A percentile compares a stretch with the other conserved stretches of the same genome.
Conservation (phyloP, 2,797 vertebrate genomes). For the Taeniopygia guttata region DNA sequence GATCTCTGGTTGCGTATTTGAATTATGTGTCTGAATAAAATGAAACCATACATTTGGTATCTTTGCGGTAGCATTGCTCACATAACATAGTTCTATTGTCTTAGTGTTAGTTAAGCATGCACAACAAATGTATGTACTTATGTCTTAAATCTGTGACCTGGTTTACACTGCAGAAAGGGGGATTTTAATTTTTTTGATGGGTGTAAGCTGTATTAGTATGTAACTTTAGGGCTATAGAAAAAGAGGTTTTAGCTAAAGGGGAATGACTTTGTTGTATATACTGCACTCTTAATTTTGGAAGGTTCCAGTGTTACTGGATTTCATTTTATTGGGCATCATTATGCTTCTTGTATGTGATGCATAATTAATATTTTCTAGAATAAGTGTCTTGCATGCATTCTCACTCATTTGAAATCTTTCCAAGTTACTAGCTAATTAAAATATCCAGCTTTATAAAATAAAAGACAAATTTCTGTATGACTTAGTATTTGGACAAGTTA, state of each 20-base stretch:
- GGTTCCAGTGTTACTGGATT: background rate
- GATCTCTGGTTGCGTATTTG: background rate
- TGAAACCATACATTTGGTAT: background rate
- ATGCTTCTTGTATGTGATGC: background rate
- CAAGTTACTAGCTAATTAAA: background rate
- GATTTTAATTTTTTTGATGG: background rate
- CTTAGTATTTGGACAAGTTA: background rate
- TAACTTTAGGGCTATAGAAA: background rate
- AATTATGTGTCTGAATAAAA: background rate
- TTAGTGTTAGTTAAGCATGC: background rate
- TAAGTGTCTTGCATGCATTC: background rate
- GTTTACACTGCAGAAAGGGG: background rate
- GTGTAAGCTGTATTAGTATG: background rate
- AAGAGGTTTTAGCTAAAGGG: background rate
- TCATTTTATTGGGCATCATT: background rate
- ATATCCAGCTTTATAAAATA: background rate
- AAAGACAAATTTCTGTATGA: background rate
- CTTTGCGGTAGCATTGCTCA: background rate
- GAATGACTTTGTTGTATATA: background rate
- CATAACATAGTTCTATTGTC: background rate
- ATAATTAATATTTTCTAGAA: background rate
- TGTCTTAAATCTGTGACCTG: background rate
- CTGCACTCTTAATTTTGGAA: background rate
- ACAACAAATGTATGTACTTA: background rate
- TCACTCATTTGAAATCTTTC: background rate